phyloP scores from a whole-genome alignment of 2,113 vertebrate genomes.

The Parotia lawesii region DNA sequence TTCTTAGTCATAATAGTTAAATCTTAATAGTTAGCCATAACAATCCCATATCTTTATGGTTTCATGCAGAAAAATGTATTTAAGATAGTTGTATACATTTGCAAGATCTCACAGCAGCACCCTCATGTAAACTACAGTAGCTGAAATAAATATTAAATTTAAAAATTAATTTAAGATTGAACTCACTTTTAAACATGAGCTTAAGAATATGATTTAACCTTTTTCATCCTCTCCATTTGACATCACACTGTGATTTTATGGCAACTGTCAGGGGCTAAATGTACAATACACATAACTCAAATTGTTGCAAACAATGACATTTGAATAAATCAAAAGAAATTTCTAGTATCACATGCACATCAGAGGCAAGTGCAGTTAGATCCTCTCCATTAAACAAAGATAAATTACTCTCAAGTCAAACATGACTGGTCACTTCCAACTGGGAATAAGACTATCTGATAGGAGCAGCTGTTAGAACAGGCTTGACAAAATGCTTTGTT shows the following conservation, averaged over 20 bases:
- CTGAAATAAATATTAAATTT: background rate
- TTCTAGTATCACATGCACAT: background rate
- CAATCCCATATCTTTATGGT: background rate
- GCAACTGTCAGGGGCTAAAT: background rate
- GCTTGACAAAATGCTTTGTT: slow-evolving; percentile 34
- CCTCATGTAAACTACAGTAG: background rate
- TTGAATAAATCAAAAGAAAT: slow-evolving; percentile 30
- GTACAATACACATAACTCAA: background rate
- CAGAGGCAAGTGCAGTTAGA: background rate
- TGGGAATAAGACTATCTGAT: slow-evolving; percentile 45
- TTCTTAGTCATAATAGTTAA: background rate
- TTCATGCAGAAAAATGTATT: background rate
- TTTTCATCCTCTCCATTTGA: background rate
- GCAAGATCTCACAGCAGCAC: background rate
- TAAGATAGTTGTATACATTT: background rate
- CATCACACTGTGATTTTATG: background rate
- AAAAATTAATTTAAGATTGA: background rate
- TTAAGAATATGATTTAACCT: background rate
- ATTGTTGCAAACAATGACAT: background rate
- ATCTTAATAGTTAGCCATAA: background rate
- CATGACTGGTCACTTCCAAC: slow-evolving; percentile 26
- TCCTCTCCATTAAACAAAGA: background rate
- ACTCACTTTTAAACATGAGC: background rate
- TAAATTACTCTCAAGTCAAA: slow-evolving; percentile 14
- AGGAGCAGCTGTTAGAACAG: slow-evolving; percentile 37